Conservation (phyloP, 2,113 vertebrate species). For the Mormyrus iriodes region DNA sequence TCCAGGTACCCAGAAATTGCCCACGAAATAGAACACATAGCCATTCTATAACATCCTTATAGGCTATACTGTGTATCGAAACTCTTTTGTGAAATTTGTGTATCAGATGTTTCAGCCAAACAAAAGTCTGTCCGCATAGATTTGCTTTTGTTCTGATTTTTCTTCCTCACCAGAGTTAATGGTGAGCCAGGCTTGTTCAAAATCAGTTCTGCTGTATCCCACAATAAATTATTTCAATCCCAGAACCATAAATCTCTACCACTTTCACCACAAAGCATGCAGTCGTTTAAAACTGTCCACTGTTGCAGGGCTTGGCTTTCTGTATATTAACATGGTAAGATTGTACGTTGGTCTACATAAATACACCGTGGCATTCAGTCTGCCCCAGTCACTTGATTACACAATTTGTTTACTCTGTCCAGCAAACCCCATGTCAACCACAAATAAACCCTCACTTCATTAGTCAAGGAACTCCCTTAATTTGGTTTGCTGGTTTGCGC, state of each 20-base stretch:
- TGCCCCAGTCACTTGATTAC: background rate
- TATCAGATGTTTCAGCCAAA: background rate
- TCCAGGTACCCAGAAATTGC: background rate
- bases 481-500: background rate
- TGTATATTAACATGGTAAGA: background rate
- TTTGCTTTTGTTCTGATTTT: background rate
- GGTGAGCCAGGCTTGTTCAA: background rate
- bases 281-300: background rate
- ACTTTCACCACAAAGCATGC: constrained; percentile 12
- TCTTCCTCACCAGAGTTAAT: background rate
- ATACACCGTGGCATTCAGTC: background rate
- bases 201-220: constrained; percentile 9
- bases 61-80: background rate
- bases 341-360: constrained; percentile 6
- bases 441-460: constrained; percentile 5
- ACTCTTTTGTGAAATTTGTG: background rate
- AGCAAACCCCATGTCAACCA: background rate
- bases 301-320: background rate
- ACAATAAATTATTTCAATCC: constrained; percentile 11
- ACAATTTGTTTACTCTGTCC: constrained; percentile 10
- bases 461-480: background rate
- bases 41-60: background rate
- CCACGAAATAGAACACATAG: background rate
- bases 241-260: background rate
- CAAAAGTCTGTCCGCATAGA: background rate